These are phyloP conservation scores for Tenualosa thibaudeaui DNA, from an alignment of 2,797 vertebrate genomes.

Conservation along the genomic window DNA sequence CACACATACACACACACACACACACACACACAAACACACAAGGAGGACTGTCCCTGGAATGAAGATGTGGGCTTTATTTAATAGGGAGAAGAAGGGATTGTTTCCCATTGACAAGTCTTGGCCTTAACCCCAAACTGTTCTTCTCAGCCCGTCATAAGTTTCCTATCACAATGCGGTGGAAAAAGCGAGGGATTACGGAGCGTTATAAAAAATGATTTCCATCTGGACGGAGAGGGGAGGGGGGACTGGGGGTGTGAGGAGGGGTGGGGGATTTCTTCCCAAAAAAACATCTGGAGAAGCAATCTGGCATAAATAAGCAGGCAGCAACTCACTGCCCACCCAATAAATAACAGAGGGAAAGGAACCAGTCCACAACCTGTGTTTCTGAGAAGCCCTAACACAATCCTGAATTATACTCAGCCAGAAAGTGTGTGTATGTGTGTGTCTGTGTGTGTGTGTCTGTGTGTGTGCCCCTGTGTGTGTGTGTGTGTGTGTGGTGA, in stretches of 20 bases:
- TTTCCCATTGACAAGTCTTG: conserved; percentile 50
- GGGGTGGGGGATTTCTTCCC: conserved; percentile 58
- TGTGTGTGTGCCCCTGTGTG: not conserved
- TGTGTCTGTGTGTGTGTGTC: conserved; percentile 12
- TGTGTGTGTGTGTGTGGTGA: conserved; percentile 26
- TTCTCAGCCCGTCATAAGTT: conserved; percentile 52
- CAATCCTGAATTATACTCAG: conserved; percentile 48
- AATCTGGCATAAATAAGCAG: conserved; percentile 77
- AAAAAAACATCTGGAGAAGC: conserved; percentile 78
- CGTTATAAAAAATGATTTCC: conserved; percentile 72
- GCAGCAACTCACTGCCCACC: conserved; percentile 71
- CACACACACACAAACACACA: not conserved
- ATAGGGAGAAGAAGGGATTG: conserved; percentile 50
- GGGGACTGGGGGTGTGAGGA: conserved; percentile 26
- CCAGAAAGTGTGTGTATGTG: conserved; percentile 10
- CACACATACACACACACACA: not conserved
- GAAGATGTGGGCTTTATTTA: conserved; percentile 43
- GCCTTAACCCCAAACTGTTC: conserved; percentile 42
- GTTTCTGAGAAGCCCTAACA: conserved; percentile 52
- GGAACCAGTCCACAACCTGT: conserved; percentile 56
- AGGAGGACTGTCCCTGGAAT: conserved; percentile 19
- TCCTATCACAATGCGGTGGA: conserved; percentile 58
- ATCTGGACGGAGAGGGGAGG: conserved; percentile 64
- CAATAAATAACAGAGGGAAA: conserved; percentile 73
- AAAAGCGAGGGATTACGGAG: conserved; percentile 66